phyloP scores from a whole-genome alignment of 1,140 invertebrate genomes.

The Periplaneta americana region DNA sequence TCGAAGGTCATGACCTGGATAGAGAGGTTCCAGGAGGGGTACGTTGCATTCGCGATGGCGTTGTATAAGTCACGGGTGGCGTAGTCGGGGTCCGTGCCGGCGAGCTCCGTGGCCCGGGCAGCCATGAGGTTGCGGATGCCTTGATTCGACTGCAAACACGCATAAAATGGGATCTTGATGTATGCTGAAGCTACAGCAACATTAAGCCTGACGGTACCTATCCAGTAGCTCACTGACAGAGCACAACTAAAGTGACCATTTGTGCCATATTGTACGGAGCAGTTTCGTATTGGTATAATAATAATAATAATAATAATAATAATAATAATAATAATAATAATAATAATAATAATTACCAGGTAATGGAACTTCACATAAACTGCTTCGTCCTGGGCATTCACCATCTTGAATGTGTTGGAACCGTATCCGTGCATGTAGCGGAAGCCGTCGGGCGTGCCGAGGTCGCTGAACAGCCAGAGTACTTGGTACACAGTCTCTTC shows the following conservation, averaged over 20 bases:
- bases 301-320: no score
- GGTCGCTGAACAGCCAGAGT: conserved; percentile 81
- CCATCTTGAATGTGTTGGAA: conserved; percentile 90
- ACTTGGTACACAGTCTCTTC: conserved; percentile 86
- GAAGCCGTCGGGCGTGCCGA: conserved; percentile 90
- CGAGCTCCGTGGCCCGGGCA: conserved; percentile 65
- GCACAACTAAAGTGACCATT: no score
- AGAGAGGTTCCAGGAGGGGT: conserved; percentile 73
- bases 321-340: no score
- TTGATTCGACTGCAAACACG: conserved; percentile 75
- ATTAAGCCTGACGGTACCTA: no score
- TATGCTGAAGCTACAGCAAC: no score
- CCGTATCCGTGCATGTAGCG: conserved; percentile 95
- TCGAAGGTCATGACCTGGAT: conserved; percentile 74
- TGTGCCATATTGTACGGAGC: no score
- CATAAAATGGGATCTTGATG: no score
- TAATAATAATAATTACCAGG: no score
- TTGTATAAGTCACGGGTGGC: conserved; percentile 86
- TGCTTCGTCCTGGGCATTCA: conserved; percentile 73
- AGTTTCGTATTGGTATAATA: no score
- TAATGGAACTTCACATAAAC: conserved; percentile 92
- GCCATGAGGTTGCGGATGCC: conserved; percentile 79
- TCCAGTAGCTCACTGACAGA: no score
- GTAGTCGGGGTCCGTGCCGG: conserved; percentile 82
- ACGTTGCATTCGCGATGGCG: conserved; percentile 73